These are phyloP conservation scores for Cuniculus paca DNA, from an alignment of 2,797 vertebrate genomes.

Conservation along the genomic window DNA sequence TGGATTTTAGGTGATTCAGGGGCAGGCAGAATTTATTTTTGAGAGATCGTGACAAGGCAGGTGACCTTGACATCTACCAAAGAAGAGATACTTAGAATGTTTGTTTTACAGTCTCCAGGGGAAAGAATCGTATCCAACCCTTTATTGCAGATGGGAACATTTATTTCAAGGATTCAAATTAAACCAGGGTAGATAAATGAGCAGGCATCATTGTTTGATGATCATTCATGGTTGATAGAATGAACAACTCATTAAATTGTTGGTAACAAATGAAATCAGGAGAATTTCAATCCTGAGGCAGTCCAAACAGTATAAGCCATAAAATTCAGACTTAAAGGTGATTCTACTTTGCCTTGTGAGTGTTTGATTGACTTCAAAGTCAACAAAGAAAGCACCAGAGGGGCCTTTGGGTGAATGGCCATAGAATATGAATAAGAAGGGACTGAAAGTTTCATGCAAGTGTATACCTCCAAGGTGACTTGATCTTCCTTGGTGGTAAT, in stretches of 20 bases:
- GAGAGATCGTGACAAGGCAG: constrained; percentile 22
- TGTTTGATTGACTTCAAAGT: neutral
- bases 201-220: constrained; percentile 60
- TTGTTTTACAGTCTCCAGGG: constrained; percentile 50
- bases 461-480: neutral
- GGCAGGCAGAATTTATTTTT: neutral
- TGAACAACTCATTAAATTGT: constrained; percentile 53
- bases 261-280: constrained; percentile 60
- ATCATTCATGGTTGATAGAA: constrained; percentile 57
- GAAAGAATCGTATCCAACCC: neutral
- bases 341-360: neutral
- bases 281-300: constrained; percentile 31
- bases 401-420: neutral
- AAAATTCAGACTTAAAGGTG: neutral
- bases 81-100: neutral
- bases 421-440: neutral
- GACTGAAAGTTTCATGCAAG: neutral
- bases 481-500: neutral
- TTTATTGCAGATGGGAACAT: constrained; percentile 50
- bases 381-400: neutral
- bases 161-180: constrained; percentile 73
- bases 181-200: constrained; percentile 68
- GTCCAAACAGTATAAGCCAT: neutral
- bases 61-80: constrained; percentile 43
- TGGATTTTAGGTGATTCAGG: neutral